A percentile compares a stretch with the other conserved stretches of the same genome.
Evolutionary conservation across 2,888 invertebrate genomes (phyloP).

Genomic region (Chaitophorus viminalis): DNA sequence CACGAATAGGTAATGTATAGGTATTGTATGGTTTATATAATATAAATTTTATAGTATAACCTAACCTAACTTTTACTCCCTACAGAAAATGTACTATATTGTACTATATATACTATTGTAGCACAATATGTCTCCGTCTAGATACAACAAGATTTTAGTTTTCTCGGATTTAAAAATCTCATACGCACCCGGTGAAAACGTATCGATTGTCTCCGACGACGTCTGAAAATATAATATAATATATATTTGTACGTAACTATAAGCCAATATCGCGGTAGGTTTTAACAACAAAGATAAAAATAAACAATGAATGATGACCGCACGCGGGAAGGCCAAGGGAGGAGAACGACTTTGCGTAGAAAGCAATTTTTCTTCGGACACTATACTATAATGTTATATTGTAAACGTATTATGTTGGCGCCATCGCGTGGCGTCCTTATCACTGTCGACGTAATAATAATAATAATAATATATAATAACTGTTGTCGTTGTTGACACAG

Average conservation of each 20-base stretch:
- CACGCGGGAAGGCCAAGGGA: neutral
- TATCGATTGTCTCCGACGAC: neutral
- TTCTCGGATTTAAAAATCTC: too few relatives aligned
- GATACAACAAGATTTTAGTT: too few relatives aligned
- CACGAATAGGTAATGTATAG: too few relatives aligned
- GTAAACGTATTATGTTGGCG: neutral
- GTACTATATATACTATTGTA: too few relatives aligned
- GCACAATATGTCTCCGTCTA: too few relatives aligned
- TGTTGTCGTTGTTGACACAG: neutral
- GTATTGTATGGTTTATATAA: too few relatives aligned
- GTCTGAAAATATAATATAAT: neutral
- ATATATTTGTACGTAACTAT: too few relatives aligned
- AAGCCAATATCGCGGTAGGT: too few relatives aligned
- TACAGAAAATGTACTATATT: too few relatives aligned
- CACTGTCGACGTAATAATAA: neutral
- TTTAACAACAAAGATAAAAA: too few relatives aligned
- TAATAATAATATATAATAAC: neutral
- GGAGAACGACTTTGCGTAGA: neutral
- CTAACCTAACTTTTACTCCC: too few relatives aligned
- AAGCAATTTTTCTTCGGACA: neutral
- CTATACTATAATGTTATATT: neutral
- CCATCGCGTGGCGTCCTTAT: constrained; percentile 4
- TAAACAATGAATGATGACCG: neutral
- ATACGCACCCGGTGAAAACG: neutral
- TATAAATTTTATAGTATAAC: too few relatives aligned